Conservation (phyloP, 1,140 invertebrate species). For the Cataglyphis hispanica region DNA sequence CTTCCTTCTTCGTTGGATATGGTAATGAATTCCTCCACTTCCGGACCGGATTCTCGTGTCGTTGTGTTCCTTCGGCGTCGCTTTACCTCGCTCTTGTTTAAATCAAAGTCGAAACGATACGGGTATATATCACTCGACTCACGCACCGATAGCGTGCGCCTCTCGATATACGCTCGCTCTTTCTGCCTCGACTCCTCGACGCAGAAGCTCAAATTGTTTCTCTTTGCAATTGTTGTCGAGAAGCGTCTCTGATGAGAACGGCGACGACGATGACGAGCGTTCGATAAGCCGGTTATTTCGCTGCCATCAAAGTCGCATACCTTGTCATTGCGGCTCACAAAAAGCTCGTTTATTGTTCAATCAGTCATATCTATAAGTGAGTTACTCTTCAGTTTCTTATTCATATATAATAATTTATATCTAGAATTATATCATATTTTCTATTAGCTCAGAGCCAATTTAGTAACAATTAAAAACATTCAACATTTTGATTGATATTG, state of each 20-base stretch:
- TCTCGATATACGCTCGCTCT: slow-evolving; percentile 2
- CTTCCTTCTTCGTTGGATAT: slow-evolving; percentile 56
- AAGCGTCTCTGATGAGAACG: neutral
- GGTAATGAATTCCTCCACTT: slow-evolving; percentile 62
- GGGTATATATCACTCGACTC: slow-evolving; percentile 25
- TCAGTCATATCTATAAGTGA: no score
- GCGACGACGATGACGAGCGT: neutral
- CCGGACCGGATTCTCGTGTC: slow-evolving; percentile 58
- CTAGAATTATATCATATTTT: neutral
- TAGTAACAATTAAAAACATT: neutral
- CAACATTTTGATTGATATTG: neutral
- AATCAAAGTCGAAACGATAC: slow-evolving; percentile 44
- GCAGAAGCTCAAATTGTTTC: slow-evolving; percentile 9
- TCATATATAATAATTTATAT: neutral
- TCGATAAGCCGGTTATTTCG: neutral
- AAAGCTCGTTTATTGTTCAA: neutral
- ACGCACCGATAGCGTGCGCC: neutral
- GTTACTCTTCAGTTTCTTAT: neutral
- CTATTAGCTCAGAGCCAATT: no score
- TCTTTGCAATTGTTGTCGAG: slow-evolving; percentile 12
- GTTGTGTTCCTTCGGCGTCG: slow-evolving; percentile 3
- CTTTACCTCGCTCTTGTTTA: slow-evolving; percentile 19
- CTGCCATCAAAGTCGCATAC: neutral
- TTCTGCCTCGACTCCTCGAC: neutral
- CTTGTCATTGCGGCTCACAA: neutral